Evolutionary conservation across 2,113 vertebrate species (phyloP).

Genomic region (Ptyas mucosa): DNA sequence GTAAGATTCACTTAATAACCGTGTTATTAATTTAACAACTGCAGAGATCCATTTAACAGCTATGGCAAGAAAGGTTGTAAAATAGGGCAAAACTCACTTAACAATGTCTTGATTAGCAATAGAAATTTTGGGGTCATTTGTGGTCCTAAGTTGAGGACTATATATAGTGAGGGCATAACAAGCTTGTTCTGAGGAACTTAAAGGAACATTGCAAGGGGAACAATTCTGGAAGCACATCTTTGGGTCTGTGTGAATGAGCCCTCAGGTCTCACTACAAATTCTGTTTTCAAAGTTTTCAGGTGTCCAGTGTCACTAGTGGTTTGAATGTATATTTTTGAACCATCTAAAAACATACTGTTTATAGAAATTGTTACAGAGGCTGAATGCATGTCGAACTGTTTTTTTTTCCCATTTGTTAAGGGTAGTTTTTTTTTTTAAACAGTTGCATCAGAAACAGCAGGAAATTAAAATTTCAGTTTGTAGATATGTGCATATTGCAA

Average conservation of each 20-base stretch:
- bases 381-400: neutral
- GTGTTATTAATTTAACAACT: neutral
- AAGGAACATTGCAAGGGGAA: neutral
- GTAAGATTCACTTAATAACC: neutral
- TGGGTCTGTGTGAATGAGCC: neutral
- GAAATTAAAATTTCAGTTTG: constrained; percentile 15
- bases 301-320: neutral
- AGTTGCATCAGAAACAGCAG: neutral
- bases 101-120: neutral
- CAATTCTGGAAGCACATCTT: neutral
- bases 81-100: neutral
- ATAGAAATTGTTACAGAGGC: neutral
- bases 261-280: neutral
- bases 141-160: neutral
- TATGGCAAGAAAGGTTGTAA: neutral
- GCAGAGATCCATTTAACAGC: neutral
- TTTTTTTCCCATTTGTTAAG: neutral
- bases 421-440: neutral
- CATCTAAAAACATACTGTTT: neutral
- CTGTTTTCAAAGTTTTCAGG: neutral
- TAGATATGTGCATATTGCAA: neutral
- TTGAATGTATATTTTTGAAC: neutral
- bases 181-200: neutral
- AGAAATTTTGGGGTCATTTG: neutral
- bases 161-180: neutral